Conservation (phyloP, 2,888 invertebrate species). For the Hermaeophaga mercurialis region DNA sequence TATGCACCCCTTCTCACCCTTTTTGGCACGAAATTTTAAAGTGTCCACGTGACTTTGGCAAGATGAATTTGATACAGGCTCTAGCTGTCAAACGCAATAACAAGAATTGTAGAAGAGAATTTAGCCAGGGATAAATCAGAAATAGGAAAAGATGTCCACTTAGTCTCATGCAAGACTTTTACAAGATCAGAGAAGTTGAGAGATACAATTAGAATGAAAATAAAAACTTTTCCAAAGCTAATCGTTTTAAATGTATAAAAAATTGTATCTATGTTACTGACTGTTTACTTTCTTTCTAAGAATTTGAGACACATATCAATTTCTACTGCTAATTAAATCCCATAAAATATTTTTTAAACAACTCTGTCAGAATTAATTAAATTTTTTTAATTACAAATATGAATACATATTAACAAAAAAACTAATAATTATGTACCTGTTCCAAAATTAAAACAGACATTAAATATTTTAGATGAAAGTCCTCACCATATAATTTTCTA, state of each 20-base stretch:
- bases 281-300: no score
- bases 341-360: background rate
- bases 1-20: constrained; percentile 33
- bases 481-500: background rate
- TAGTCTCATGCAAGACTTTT: no score
- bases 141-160: no score
- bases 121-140: no score
- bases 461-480: background rate
- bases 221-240: no score
- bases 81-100: constrained; percentile 40
- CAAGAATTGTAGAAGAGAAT: no score
- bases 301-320: no score
- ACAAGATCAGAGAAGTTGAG: no score
- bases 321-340: no score
- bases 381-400: background rate
- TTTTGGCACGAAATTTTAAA: constrained; percentile 36
- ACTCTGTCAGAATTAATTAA: background rate
- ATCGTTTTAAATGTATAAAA: no score
- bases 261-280: no score
- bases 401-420: background rate
- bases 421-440: background rate
- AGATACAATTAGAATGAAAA: no score
- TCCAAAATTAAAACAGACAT: background rate
- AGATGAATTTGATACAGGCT: constrained; percentile 34
- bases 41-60: constrained; percentile 36